Conservation (phyloP, 1,140 invertebrate genomes). For the Bilobella aurantiaca region DNA sequence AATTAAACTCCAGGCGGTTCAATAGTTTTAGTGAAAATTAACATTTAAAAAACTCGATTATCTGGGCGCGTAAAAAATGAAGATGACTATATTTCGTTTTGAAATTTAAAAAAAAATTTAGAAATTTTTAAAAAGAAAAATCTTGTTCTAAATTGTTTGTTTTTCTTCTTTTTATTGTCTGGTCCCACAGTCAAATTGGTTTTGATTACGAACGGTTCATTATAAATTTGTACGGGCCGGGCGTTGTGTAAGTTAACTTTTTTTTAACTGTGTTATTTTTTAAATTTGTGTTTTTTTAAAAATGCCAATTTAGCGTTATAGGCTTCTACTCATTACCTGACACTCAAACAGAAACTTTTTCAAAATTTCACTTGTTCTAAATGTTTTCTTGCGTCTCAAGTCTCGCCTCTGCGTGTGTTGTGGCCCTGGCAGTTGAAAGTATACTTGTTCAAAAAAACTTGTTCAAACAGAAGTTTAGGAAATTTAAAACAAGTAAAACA, state of each 20-base stretch:
- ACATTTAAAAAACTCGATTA: too few species aligned
- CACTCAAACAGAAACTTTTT: not conserved
- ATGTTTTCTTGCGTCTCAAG: not conserved
- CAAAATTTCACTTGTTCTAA: not conserved
- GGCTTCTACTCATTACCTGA: not conserved
- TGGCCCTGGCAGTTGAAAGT: too few species aligned
- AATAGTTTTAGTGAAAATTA: too few species aligned
- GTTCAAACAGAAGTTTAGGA: too few species aligned
- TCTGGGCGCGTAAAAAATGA: too few species aligned
- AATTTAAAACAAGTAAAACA: too few species aligned
- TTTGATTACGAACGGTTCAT: slow-evolving; percentile 39
- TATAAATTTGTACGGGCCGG: slow-evolving; percentile 39
- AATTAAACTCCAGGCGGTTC: too few species aligned
- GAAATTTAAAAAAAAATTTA: too few species aligned
- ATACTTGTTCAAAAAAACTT: too few species aligned
- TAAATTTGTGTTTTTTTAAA: not conserved
- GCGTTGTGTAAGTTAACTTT: slow-evolving; percentile 40
- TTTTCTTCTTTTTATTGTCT: not conserved
- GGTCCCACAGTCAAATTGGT: slow-evolving; percentile 25
- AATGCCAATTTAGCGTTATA: not conserved
- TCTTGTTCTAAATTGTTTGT: not conserved
- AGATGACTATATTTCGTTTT: too few species aligned
- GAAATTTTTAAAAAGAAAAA: too few species aligned
- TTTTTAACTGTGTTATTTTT: too few species aligned
- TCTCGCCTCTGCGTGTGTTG: not conserved